Evolutionary conservation across 2,797 vertebrate species (phyloP).

Genomic region (Scyliorhinus canicula): DNA sequence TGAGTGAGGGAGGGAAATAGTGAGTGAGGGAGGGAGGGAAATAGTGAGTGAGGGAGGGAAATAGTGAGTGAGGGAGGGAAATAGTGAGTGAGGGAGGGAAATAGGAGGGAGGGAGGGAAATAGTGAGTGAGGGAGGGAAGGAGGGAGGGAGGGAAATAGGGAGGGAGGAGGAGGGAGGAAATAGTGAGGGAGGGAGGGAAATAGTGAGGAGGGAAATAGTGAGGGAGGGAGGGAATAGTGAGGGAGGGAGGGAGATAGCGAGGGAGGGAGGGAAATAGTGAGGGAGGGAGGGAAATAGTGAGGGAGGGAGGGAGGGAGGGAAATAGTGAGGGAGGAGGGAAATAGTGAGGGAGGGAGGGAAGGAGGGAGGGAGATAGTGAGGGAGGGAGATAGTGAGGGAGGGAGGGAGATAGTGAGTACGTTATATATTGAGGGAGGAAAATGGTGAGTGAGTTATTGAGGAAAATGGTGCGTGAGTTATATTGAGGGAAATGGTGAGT

Average conservation of each 20-base stretch:
- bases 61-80: background rate
- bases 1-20: background rate
- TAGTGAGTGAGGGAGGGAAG: background rate
- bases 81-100: background rate
- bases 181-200: background rate
- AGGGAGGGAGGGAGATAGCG: background rate
- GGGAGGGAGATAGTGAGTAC: background rate
- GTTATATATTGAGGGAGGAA: background rate
- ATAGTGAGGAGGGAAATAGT: fast-evolving
- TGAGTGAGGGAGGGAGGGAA: background rate
- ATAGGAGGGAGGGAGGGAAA: background rate
- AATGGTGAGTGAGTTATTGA: background rate
- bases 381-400: background rate
- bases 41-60: background rate
- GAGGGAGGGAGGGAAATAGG: background rate
- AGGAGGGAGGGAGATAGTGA: background rate
- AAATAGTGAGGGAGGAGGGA: background rate
- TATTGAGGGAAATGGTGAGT: background rate
- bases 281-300: background rate
- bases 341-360: too few species aligned
- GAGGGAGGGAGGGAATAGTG: background rate
- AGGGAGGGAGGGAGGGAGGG: background rate
- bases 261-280: background rate
- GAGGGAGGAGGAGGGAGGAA: background rate
- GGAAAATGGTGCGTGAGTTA: too few species aligned